Percentiles rank a stretch among this genome's conserved stretches.
phyloP scores from a whole-genome alignment of 2,113 vertebrate genomes.

The Cariama cristata region DNA sequence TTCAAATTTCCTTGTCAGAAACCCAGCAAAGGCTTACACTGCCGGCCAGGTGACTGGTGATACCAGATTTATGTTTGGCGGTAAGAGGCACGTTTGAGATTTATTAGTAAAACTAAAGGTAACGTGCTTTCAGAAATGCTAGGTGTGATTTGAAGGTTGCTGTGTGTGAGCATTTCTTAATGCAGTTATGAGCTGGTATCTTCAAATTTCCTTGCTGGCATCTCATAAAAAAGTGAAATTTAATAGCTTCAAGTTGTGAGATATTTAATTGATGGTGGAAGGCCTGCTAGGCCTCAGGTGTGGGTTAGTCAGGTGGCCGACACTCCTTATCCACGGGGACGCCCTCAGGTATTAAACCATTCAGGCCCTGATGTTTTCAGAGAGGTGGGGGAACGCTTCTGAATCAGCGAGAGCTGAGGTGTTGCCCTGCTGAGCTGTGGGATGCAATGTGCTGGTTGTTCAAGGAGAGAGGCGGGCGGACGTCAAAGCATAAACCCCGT shows the following conservation, averaged over 20 bases:
- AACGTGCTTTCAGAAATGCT: not conserved
- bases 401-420: not conserved
- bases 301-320: not conserved
- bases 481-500: rapidly evolving
- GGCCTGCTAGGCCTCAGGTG: rapidly evolving
- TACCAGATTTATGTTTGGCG: rapidly evolving
- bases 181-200: rapidly evolving
- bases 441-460: rapidly evolving
- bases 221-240: rapidly evolving
- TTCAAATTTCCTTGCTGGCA: not conserved
- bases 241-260: not conserved
- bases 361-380: not conserved
- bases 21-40: rapidly evolving
- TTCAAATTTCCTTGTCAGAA: not conserved
- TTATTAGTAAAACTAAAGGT: not conserved
- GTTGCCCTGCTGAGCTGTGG: rapidly evolving
- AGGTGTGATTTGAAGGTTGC: not conserved
- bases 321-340: rapidly evolving
- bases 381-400: not conserved
- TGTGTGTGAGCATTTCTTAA: not conserved
- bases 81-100: not conserved
- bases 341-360: rapidly evolving
- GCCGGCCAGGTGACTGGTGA: rapidly evolving
- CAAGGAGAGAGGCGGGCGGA: rapidly evolving
- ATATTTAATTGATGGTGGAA: not conserved